phyloP scores from a whole-genome alignment of 64 coral and sea anemone species.

The Stichodactyla helianthus region DNA sequence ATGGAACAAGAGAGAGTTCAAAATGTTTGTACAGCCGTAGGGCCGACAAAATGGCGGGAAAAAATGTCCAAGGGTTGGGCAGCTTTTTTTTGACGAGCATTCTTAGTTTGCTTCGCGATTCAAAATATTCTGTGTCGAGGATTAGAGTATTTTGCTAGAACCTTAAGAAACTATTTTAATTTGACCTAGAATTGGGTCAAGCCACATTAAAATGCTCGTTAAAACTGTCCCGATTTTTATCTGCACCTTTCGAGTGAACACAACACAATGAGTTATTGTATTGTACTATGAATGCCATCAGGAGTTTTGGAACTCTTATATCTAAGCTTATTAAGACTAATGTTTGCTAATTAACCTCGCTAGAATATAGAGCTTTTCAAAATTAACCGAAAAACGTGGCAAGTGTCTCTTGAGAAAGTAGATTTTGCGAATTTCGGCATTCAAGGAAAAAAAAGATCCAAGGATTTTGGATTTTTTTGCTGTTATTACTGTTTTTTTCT shows the following conservation, averaged over 20 bases:
- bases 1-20: too few relatives aligned
- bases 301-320: background rate
- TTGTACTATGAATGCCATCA: background rate
- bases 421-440: too few relatives aligned
- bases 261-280: background rate
- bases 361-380: background rate
- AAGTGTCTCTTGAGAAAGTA: background rate
- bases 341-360: background rate
- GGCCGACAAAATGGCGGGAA: too few relatives aligned
- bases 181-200: slow-evolving; percentile 8
- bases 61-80: too few relatives aligned
- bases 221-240: background rate
- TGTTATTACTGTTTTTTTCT: background rate
- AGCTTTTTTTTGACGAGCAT: background rate
- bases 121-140: background rate
- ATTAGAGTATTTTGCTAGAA: background rate
- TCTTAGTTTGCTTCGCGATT: background rate
- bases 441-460: too few relatives aligned
- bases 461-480: too few relatives aligned
- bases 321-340: background rate
- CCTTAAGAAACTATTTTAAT: background rate
- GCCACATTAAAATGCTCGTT: slow-evolving; percentile 5
- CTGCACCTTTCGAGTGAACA: background rate
- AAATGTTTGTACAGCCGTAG: too few relatives aligned
- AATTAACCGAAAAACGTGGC: background rate